Base-by-base conservation (phyloP, 2,113 vertebrate species). In the Cyanoramphus novaezelandiae region DNA sequence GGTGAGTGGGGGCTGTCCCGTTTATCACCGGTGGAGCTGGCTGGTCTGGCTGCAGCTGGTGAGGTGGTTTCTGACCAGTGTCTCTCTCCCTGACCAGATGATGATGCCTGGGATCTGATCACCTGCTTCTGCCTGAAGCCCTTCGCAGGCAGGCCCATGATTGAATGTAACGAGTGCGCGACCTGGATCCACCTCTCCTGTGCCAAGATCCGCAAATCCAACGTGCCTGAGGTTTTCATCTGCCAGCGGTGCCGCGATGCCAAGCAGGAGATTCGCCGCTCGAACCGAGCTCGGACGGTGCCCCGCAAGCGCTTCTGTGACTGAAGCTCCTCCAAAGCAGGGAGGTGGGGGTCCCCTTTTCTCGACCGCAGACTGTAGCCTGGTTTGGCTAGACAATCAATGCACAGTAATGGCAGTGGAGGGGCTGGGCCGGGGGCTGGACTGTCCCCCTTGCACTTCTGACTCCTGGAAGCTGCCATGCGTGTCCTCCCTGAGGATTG, bases 71-170 rank as follows among this genome's bases (percentile, higher is more conserved):
- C 59, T 95, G 91, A 97, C 29, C 5, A 0, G 13, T 37, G 11
- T 84, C 12, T 74, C 21, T 71, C 75, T 62, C 50, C 44, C 74
- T 79, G 18, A 65, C 19, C 95, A 99, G 99, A 99, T 0, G 99
- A 99, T 0, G 99, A 99, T 72, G 99, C 99, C 14, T 99, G 99
- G 99, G 99, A 99, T 95, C 98, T 99, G 75, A 99, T 99, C 95
- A 99, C 99, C 13, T 99, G 99, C 97, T 99, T 99, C 98, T 99
- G 99, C 98, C 99, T 99, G 99, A 99, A 99, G 98, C 99, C 99
- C 1, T 99, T 99, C 0, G 99, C 99, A 0, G 99, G 99, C 80
- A 98, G 99, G 67, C 99, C 99, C 71, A 99, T 99, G 99, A 99
- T 99, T 1, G 99, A 99, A 97, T 99, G 99, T 82, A 99, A 98